Percentiles rank a stretch among this genome's conserved stretches.
These are phyloP conservation scores for Columba janthina DNA, from an alignment of 2,113 vertebrate species.

Conservation along the genomic window DNA sequence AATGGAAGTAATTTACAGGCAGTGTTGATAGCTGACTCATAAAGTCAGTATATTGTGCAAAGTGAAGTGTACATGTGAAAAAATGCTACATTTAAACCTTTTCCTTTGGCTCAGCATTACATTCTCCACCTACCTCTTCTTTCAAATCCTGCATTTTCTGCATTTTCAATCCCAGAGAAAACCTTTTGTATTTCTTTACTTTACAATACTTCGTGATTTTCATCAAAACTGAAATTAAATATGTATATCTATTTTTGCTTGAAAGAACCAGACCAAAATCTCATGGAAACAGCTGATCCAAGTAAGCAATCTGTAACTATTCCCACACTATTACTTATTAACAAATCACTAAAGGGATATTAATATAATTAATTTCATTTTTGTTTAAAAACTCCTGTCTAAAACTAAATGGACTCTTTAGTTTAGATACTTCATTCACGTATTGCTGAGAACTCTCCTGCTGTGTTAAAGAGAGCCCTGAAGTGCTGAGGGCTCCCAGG, in stretches of 20 bases:
- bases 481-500: rapidly evolving
- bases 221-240: conserved; percentile 48
- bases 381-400: not conserved
- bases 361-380: not conserved
- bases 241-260: not conserved
- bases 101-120: not conserved
- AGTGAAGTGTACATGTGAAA: not conserved
- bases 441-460: not conserved
- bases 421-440: not conserved
- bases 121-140: not conserved
- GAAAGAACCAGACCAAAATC: not conserved
- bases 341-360: not conserved
- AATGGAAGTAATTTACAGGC: not conserved
- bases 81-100: not conserved
- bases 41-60: not conserved
- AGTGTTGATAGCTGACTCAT: not conserved
- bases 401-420: not conserved
- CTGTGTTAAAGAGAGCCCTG: not conserved
- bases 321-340: not conserved
- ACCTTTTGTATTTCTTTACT: conserved; percentile 35
- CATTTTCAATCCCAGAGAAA: conserved; percentile 48
- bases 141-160: conserved; percentile 57
- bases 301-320: not conserved
- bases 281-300: not conserved
- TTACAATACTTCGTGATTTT: conserved; percentile 43